Evolutionary conservation across 2,113 vertebrate species (phyloP), one percentile per base, ranked within the genome.

Genomic region (Tachysurus fulvidraco): DNA sequence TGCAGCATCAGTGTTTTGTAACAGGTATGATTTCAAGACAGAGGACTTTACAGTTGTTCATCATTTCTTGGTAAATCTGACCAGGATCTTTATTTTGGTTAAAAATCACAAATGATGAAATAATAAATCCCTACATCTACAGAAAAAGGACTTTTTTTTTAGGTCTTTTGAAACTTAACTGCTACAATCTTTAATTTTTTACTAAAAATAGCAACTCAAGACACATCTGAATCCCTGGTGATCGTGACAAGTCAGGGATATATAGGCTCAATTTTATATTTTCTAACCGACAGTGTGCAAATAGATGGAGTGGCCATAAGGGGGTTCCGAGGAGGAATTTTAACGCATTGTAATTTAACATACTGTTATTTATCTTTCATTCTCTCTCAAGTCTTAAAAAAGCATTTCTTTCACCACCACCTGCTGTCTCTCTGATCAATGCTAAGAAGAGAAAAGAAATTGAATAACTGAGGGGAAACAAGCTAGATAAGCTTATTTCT

Each of bases 311-410:
- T 73, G 91, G 89, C 89, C 91, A 90, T 88, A 91, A 74, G 85
- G 91, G 90, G 78, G 74, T 74, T 89, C 88, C 88, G 71, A 89
- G 86, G 89, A 90, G 89, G 90, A 91, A 92, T 90, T 90, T 91
- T 91, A 92, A 92, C 81, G 23, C 65, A 23, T 64, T 74, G 83
- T 87, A 91, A 93, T 93, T 94, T 89, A 94, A 50, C 46, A 46
- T 74, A 23, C 67, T 74, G 83, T 87, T 91, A 93, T 93, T 94
- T 89, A 94, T 94, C 90, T 93, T 89, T 94, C 89, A 93, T 89
- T 83, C 88, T 88, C 59, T 65, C 60, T 78, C 62, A 85, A 71
- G 91, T 89, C 90, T 87, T 88, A 88, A 89, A 77, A 85, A 87
- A 41, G 86, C 78, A 82, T 79, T 83, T 74, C 77, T 88, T 88